Evolutionary conservation across 2,797 vertebrate species (phyloP), one percentile per base, ranked within the genome.

Genomic region (Hypotaenidia okinawae): DNA sequence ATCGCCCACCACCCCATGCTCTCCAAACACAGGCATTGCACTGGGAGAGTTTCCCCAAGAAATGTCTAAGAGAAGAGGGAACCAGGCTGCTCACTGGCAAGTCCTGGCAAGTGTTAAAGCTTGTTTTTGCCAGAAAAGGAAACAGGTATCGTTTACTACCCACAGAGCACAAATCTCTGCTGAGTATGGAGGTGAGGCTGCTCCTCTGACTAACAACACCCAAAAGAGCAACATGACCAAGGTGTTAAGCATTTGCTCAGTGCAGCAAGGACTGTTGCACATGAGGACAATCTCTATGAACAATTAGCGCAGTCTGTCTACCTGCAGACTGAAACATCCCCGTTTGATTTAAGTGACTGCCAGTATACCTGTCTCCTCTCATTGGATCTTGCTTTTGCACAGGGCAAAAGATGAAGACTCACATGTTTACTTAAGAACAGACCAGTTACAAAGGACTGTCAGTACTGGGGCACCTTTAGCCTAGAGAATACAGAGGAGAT

Each of bases 51-150:
- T 92, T 78, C n/a, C 24, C 49, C 0, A 0, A 87, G 68, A 77
- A 93, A 62, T 0, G 2, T 5, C 84, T 39, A 21, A 24, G 37
- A 82, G 43, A 70, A 57, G 69, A 58, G 76, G 75, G 89, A 94
- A 45, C 33, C 43, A 45, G 57, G 43, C 61, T 78, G 75, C 84
- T 94, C 79, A 57, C 64, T 58, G 87, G 64, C 96, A 95, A 96
- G 95, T 92, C 90, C 66, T 85, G 81, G 86, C 95, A 96, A 90
- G 94, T 4, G 10, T 83, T 80, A 83, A 75, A 59, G 15, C 55
- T 96, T 93, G 90, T 69, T 96, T 96, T 96, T 94, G 93, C 87
- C 91, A 93, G 94, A 80, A 95, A 85, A 90, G 75, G 90, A 87
- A 92, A 62, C 86, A 87, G 91, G 78, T 95, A 90, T 90, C 32